These are phyloP conservation scores for Macrophya alboannulata DNA, from an alignment of 2,888 invertebrate genomes.

Conservation along the genomic window DNA sequence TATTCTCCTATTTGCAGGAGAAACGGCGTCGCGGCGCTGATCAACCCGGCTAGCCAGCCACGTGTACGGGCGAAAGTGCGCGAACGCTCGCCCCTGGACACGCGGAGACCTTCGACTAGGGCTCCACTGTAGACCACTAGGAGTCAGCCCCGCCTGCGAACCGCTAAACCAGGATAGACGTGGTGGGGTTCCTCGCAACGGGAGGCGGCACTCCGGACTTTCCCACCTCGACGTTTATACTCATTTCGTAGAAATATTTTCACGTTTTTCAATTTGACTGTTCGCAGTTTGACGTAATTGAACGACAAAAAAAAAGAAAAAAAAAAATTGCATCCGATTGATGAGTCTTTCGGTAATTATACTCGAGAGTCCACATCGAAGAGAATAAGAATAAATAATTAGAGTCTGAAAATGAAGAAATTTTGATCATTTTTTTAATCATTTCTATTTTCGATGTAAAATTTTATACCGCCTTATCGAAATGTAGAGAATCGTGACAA, in stretches of 20 bases:
- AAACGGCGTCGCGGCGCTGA: constrained; percentile 36
- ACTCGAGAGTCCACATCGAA: background rate
- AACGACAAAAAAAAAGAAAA: no score
- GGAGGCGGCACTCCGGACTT: constrained; percentile 32
- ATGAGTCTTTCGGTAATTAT: background rate
- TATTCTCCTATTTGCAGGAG: background rate
- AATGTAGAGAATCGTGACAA: no score
- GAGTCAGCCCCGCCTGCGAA: constrained; percentile 57
- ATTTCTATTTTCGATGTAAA: background rate
- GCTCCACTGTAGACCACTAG: constrained; percentile 64
- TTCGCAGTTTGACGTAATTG: background rate
- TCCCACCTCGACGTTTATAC: constrained; percentile 5
- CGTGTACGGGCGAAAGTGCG: constrained; percentile 53
- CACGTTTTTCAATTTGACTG: background rate
- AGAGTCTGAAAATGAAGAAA: background rate
- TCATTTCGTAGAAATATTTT: background rate
- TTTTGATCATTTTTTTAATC: background rate
- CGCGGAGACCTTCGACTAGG: constrained; percentile 73
- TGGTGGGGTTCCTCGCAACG: constrained; percentile 33
- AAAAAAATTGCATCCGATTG: background rate
- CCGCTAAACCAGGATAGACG: constrained; percentile 34
- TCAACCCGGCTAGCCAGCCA: constrained; percentile 16
- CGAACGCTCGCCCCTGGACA: constrained; percentile 60
- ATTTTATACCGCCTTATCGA: background rate
- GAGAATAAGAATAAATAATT: background rate